Conservation (phyloP, 2,888 invertebrate genomes). For the Syrphus vitripennis region DNA sequence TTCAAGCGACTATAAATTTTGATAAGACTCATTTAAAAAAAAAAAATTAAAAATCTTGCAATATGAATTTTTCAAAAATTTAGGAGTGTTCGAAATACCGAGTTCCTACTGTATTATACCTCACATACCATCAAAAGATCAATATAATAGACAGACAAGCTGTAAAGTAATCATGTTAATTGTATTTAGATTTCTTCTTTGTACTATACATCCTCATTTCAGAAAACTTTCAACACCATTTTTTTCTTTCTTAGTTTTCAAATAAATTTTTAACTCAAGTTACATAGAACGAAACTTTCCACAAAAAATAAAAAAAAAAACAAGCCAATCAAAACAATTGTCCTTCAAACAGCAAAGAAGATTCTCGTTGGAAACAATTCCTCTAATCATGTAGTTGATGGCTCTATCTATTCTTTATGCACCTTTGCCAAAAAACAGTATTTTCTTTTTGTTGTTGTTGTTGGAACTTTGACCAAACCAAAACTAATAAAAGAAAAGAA, state of each 20-base stretch:
- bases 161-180: too few relatives aligned
- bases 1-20: too few relatives aligned
- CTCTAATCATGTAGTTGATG: constrained; percentile 12
- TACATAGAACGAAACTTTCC: background rate
- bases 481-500: background rate
- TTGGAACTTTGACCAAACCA: background rate
- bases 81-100: too few relatives aligned
- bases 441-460: background rate
- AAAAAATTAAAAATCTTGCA: too few relatives aligned
- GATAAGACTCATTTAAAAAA: too few relatives aligned
- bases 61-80: too few relatives aligned
- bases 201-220: too few relatives aligned
- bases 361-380: background rate
- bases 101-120: too few relatives aligned
- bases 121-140: too few relatives aligned
- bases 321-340: constrained; percentile 9
- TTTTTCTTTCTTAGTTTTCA: background rate
- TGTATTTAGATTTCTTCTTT: too few relatives aligned
- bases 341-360: background rate
- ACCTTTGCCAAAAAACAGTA: background rate
- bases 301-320: background rate
- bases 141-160: too few relatives aligned
- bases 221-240: background rate
- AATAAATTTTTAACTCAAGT: background rate
- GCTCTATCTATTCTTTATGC: background rate